Evolutionary conservation across 2,113 vertebrate genomes (phyloP), one percentile per base, ranked within the genome.

Genomic region (Nerophis ophidion): DNA sequence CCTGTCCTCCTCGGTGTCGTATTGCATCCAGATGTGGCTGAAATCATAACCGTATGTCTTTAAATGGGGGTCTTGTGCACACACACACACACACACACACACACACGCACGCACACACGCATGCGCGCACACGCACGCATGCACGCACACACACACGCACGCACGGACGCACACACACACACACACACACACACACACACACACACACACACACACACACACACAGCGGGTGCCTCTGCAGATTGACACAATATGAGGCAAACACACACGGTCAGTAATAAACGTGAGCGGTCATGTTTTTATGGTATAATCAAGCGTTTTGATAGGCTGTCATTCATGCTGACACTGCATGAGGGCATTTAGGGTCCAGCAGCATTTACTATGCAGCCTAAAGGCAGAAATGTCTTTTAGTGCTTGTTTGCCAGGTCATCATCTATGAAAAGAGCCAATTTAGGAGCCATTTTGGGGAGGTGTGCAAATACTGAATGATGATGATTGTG

Each of bases 11-110:
- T 56, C 19, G 40, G 54, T 56, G 36, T 56, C 54, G 62, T 74
- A 84, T 87, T 82, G 71, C 65, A 57, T 74, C 84, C 87, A 88
- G 87, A 87, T 87, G 85, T 71, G 26, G 65, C 57, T 73, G 46
- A 80, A 88, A 88, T 87, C 74, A 85, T 79, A 87, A 84, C 84
- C 87, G 87, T 56, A 35, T 49, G 56, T 71, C 52, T 75, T 86
- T 73, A 75, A 53, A 72, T 78, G 59, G 66, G 67, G 74, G n/a
- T 8, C 26, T n/a, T 76, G 72, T 75, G 52, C 63, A 60, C 60
- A 53, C 66, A 53, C 64, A 34, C 54, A 57, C 46, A 66, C 70
- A 75, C 68, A 68, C 76, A 70, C 74, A 69, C 44, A 62, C 16
- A 51, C 66, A 72, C 52, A 57, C 49, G 45, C 42, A 66, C 26